phyloP scores from a whole-genome alignment of 92 coral and sea anemone species.

The Umimayanthus chanpuru region DNA sequence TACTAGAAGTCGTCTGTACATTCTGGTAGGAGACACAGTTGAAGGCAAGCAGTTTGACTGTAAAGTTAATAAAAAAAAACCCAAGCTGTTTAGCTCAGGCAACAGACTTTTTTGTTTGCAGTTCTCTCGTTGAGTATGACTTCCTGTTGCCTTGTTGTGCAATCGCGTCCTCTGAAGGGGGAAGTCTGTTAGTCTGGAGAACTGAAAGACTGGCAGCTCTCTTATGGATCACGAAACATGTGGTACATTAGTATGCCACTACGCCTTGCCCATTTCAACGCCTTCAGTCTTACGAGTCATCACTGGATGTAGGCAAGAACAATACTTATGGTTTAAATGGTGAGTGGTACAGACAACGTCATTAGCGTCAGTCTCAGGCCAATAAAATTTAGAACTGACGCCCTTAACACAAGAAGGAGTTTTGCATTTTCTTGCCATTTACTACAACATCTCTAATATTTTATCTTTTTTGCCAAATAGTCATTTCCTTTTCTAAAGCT shows the following conservation, averaged over 20 bases:
- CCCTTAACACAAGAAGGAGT: neutral
- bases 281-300: neutral
- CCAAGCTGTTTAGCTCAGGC: neutral
- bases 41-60: neutral
- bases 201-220: neutral
- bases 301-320: neutral
- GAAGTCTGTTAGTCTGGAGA: neutral
- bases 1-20: neutral
- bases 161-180: neutral
- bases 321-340: neutral
- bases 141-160: neutral
- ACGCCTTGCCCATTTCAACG: neutral
- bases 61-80: too few relatives aligned
- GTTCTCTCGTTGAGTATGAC: neutral
- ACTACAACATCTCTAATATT: too few relatives aligned
- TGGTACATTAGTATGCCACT: neutral
- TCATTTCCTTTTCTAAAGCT: too few relatives aligned
- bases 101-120: too few relatives aligned
- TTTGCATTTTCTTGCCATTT: too few relatives aligned
- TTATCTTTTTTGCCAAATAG: too few relatives aligned
- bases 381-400: too few relatives aligned
- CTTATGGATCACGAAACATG: neutral
- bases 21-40: neutral
- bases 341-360: neutral
- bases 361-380: neutral